phyloP scores from a whole-genome alignment of 2,113 vertebrate genomes.

The Tautogolabrus adspersus region DNA sequence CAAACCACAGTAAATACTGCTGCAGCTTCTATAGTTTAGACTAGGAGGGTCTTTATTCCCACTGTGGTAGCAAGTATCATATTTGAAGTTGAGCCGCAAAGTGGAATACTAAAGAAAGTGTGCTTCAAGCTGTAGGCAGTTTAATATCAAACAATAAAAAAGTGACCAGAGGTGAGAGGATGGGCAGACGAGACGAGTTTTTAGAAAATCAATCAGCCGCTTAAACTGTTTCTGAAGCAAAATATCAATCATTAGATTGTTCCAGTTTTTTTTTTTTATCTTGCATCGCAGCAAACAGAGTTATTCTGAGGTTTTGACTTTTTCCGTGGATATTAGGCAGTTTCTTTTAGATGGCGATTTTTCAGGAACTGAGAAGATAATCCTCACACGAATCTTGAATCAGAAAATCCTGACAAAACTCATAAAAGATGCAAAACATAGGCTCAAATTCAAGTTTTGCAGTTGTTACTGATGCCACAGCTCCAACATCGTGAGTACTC shows the following conservation, averaged over 20 bases:
- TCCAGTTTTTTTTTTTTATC: neutral
- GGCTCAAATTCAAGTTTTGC: neutral
- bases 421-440: neutral
- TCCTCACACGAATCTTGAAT: neutral
- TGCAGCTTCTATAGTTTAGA: conserved; percentile 29
- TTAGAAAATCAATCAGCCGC: neutral
- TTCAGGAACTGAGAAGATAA: too few relatives aligned
- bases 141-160: conserved; percentile 14
- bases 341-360: too few relatives aligned
- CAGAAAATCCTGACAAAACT: neutral
- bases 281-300: too few relatives aligned
- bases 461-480: neutral
- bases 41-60: conserved; percentile 12
- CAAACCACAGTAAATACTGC: conserved; percentile 6
- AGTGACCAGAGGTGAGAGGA: neutral
- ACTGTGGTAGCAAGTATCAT: neutral
- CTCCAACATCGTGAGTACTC: neutral
- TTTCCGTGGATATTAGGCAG: too few relatives aligned
- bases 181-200: neutral
- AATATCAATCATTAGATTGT: neutral
- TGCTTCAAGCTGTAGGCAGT: neutral
- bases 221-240: neutral
- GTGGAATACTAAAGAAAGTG: conserved; percentile 2
- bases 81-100: conserved; percentile 25
- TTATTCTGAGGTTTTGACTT: too few relatives aligned